phyloP scores from a whole-genome alignment of 2,888 invertebrate genomes.

The Masnerella sp. region DNA sequence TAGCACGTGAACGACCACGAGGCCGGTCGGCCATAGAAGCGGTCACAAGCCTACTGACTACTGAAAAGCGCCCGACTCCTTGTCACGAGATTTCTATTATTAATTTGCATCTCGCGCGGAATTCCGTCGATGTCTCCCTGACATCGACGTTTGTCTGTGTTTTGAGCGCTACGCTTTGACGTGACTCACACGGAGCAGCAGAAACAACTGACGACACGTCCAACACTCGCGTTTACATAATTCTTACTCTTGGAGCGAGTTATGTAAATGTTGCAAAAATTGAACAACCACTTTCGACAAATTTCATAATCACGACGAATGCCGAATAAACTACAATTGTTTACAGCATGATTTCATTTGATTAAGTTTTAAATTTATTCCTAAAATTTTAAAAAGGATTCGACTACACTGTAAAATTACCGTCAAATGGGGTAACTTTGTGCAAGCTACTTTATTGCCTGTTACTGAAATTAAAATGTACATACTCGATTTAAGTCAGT shows the following conservation, averaged over 20 bases:
- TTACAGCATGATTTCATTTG: no score
- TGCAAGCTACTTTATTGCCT: no score
- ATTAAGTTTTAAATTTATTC: no score
- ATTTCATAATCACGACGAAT: no score
- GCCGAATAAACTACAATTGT: no score
- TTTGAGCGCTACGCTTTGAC: not conserved
- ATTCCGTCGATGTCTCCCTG: slow-evolving; percentile 25
- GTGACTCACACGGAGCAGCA: not conserved
- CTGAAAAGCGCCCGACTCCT: slow-evolving; percentile 52
- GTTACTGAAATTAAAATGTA: no score
- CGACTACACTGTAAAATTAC: no score
- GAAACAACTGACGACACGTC: not conserved
- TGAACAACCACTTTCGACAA: no score
- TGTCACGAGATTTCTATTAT: slow-evolving; percentile 69
- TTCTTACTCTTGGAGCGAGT: not conserved
- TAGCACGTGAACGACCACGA: slow-evolving; percentile 75
- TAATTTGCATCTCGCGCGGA: slow-evolving; percentile 51
- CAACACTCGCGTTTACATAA: not conserved
- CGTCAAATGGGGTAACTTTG: no score
- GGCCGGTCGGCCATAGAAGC: slow-evolving; percentile 69
- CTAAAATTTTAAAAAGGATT: no score
- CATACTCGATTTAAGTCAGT: no score
- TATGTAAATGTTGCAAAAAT: no score
- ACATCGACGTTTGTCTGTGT: slow-evolving; percentile 12
- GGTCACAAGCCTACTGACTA: slow-evolving; percentile 67